Evolutionary conservation across 2,888 invertebrate species (phyloP).

Genomic region (Pyrocoelia pectoralis): DNA sequence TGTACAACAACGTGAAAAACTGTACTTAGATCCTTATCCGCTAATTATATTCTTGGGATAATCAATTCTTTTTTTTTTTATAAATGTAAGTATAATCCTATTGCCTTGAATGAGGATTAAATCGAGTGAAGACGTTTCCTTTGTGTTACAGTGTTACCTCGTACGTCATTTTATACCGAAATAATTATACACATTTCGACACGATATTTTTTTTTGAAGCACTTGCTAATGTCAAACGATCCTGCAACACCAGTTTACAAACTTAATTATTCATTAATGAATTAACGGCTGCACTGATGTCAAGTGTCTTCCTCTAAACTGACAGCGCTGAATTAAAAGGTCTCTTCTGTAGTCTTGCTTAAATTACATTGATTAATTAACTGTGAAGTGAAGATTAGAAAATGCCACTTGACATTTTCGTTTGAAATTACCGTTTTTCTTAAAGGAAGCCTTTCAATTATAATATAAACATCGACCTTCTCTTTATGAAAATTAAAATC

Average conservation of each 20-base stretch:
- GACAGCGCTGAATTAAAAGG: constrained; percentile 9
- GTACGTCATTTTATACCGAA: neutral
- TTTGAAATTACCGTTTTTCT: neutral
- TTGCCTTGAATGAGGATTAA: neutral
- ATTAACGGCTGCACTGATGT: constrained; percentile 8
- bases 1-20: neutral
- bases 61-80: neutral
- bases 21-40: neutral
- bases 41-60: constrained; percentile 4
- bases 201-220: neutral
- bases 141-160: neutral
- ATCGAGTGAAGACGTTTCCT: neutral
- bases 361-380: constrained; percentile 1
- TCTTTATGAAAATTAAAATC: no score
- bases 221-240: neutral
- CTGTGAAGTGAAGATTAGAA: constrained; percentile 1
- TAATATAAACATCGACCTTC: no score
- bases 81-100: neutral
- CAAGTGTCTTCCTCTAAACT: neutral
- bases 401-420: neutral
- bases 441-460: neutral
- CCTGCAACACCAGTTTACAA: neutral
- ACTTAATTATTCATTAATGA: constrained; percentile 6
- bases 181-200: neutral
- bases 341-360: neutral